Evolutionary conservation across 2,113 vertebrate species (phyloP).

Genomic region (Oriolus oriolus): DNA sequence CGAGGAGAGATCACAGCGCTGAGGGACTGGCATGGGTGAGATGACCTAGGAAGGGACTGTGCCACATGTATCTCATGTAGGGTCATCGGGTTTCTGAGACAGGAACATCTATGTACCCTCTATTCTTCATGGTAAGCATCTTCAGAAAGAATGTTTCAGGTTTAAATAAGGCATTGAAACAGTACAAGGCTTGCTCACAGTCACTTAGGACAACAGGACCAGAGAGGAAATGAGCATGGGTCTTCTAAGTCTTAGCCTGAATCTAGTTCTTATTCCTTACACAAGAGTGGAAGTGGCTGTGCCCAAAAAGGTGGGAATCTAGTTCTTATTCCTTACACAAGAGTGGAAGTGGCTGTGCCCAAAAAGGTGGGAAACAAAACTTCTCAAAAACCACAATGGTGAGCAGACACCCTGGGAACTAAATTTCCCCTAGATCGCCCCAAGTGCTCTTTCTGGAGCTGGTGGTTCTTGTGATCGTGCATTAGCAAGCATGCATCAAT

Average conservation of each 20-base stretch:
- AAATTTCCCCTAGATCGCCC: neutral
- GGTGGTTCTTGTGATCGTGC: neutral
- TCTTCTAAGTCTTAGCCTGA: neutral
- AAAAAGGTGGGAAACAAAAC: neutral
- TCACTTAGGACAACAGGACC: neutral
- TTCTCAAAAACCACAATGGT: neutral
- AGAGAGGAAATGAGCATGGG: neutral
- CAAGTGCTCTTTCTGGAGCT: neutral
- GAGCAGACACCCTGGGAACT: neutral
- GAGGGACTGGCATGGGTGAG: neutral
- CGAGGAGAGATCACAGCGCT: neutral
- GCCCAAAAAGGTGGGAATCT: neutral
- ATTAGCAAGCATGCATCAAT: neutral
- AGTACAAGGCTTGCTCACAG: neutral
- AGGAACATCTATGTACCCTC: neutral
- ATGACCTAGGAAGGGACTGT: neutral
- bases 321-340: neutral
- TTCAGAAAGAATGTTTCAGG: neutral
- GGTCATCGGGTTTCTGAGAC: neutral
- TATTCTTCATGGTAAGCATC: neutral
- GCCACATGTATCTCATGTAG: rapidly evolving
- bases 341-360: neutral
- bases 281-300: neutral
- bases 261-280: neutral
- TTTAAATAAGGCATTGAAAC: neutral